phyloP scores from a whole-genome alignment of 2,888 invertebrate genomes.

The Cheilosia variabilis region DNA sequence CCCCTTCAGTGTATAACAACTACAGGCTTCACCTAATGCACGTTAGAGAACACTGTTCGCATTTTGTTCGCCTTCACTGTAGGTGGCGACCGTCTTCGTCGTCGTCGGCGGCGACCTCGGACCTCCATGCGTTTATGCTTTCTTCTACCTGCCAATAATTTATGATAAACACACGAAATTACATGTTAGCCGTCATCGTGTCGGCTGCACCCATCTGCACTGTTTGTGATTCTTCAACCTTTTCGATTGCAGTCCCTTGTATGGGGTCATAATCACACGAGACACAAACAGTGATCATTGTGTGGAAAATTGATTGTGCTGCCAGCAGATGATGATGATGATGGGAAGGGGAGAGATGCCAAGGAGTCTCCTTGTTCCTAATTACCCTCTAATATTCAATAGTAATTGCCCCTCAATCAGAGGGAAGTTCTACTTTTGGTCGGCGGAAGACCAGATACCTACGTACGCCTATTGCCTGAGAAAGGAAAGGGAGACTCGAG shows the following conservation, averaged over 20 bases:
- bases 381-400: slow-evolving; percentile 74
- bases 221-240: slow-evolving; percentile 45
- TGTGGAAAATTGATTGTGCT: slow-evolving; percentile 69
- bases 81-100: slow-evolving; percentile 53
- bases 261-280: slow-evolving; percentile 62
- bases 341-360: not conserved
- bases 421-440: slow-evolving; percentile 17
- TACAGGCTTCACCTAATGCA: slow-evolving; percentile 28
- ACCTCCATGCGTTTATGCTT: slow-evolving; percentile 29
- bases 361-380: slow-evolving; percentile 51
- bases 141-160: slow-evolving; percentile 72
- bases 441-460: not conserved
- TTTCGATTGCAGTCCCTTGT: slow-evolving; percentile 49
- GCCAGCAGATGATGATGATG: slow-evolving; percentile 44
- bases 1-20: slow-evolving; percentile 14
- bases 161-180: slow-evolving; percentile 71
- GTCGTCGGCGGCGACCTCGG: slow-evolving; percentile 25
- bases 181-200: slow-evolving; percentile 47
- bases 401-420: slow-evolving; percentile 71
- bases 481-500: slow-evolving; percentile 13
- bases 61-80: slow-evolving; percentile 51
- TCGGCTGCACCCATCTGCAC: slow-evolving; percentile 59
- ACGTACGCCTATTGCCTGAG: not conserved
- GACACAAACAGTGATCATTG: slow-evolving; percentile 64
- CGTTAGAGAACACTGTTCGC: slow-evolving; percentile 10